Base-by-base conservation (phyloP, 1,140 invertebrate genomes). In the Drosophila azteca region DNA sequence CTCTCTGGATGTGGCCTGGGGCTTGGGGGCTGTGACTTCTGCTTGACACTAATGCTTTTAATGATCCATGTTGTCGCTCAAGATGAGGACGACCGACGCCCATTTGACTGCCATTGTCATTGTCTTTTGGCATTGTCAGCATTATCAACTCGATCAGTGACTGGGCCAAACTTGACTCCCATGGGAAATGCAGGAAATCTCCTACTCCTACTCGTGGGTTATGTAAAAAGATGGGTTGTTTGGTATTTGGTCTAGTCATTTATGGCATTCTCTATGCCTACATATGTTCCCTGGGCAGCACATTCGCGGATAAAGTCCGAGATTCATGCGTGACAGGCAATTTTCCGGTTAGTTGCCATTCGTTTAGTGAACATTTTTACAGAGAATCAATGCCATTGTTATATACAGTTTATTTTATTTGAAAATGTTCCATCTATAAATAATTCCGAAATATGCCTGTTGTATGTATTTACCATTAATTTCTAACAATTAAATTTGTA, bases 21-120 rank as follows among this genome's bases (percentile, higher is more conserved):
- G 69, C 43, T 53, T 71, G 69, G 24, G 20, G 11, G 68, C 51
- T 58, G 52, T 50, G 69, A 64, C 60, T 73, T 73, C 46, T 73
- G 69, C 3, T 50, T 55, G 68, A 73, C 69, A 73, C 58, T 73
- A 72, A 72, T 63, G 70, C 68, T 55, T 61, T 72, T 69, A 69
- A 69, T 69, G 67, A 69, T 69, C 64, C 67, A 50, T 58, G 67
- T 69, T 69, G 67, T 69, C 67, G 67, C 67, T 69, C 64, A 69
- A 69, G 26, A 31, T 45, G 63, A 69, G 53, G 66, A 50, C 51
- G 35, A 39, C 11, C 35, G 35, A 39, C 35, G 41, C 65, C 67
- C 66, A 69, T 69, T 68, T 55, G 64, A 58, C 67, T 69, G 13
- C 67, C 64, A 69, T 69, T 69, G 67, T 69, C 64, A 69, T 69